Base-by-base conservation (phyloP, 2,888 invertebrate species). In the Athalia cordata region DNA sequence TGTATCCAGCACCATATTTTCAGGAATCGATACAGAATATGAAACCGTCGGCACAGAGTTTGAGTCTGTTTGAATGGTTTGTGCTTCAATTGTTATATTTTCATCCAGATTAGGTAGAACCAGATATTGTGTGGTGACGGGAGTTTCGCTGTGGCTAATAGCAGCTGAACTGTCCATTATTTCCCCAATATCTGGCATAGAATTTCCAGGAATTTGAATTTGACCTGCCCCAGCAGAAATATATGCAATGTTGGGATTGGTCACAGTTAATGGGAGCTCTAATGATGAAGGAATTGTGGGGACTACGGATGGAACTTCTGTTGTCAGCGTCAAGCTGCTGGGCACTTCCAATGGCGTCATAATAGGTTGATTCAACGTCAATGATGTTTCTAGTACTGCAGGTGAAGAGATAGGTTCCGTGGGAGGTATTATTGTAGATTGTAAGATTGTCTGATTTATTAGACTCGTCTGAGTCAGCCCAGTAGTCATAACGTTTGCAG, bases 301-400 rank as follows among this genome's bases (percentile, higher is more conserved):
- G 43, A 92, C 90, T 47, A 86, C 81, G 57, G 92, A 76, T 47
- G 86, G 76, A 87, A 89, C 83, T 85, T 92, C 86, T 84, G 91
- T 81, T 77, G 90, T 87, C 86, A 91, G 81, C 81, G 90, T 84
- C 86, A 89, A 78, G 79, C 81, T 93, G 57, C 92, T 92, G 5
- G 95, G 95, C 45, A 94, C 92, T 89, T 96, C 96, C 47, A 95
- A 90, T 0, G 96, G 94, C 1, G 96, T 95, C 96, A 96, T 96
- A 76, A 96, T 96, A 0, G 96, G 95, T 88, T 94, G 95, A 86
- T 95, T 93, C 13, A 96, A 91, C 9, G 94, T 93, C 4, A 95
- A 92, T 82, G 95, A 96, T 0, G 96, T 96, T 88, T 96, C 96
- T 4, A 94, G 93, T 0, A 95, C 95, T 81, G 93, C 92, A 78